Evolutionary conservation across 2,888 invertebrate species (phyloP), one percentile per base, ranked within the genome.

Genomic region (Charanyca ferruginea): DNA sequence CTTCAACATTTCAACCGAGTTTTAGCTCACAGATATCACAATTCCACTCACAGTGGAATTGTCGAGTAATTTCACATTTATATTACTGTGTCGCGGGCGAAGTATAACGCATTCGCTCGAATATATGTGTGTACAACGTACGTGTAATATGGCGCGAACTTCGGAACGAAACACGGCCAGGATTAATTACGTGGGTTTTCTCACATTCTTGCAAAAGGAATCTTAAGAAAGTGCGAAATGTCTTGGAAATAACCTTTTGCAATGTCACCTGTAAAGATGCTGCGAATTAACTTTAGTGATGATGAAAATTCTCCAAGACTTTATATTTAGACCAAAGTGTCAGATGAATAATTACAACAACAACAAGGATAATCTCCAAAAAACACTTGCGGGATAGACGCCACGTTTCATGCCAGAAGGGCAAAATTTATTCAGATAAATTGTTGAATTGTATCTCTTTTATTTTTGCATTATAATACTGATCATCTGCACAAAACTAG

Each of bases 1-100:
- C 83, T 89, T 84, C 86, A 85, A 77, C 84, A 69, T 87, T 87
- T 85, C 86, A 87, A 85, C 84, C 79, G 80, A 83, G 88, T 89
- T 89, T 87, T 83, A 60, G 84, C 87, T 87, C 80, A 73, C 83
- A 84, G 85, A 87, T 89, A 88, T 87, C 84, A 88, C 87, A 84
- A 84, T 85, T 87, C 80, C 80, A 78, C 78, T 83, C 83, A 81
- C 81, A 87, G 83, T 63, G 79, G 77, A 81, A 85, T 83, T 79
- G 83, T 84, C 79, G 80, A 86, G 84, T 83, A 84, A 81, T 82
- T 74, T 80, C 77, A 77, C 76, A 73, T 77, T 78, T 81, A 81
- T 77, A 71, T 70, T 76, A 82, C 67, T 62, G 63, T 66, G 72
- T 79, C 65, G 80, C 51, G 60, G 58, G 66, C 58, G 41, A 73